phyloP scores from a whole-genome alignment of 1,140 invertebrate species.

The Caerostris darwini region DNA sequence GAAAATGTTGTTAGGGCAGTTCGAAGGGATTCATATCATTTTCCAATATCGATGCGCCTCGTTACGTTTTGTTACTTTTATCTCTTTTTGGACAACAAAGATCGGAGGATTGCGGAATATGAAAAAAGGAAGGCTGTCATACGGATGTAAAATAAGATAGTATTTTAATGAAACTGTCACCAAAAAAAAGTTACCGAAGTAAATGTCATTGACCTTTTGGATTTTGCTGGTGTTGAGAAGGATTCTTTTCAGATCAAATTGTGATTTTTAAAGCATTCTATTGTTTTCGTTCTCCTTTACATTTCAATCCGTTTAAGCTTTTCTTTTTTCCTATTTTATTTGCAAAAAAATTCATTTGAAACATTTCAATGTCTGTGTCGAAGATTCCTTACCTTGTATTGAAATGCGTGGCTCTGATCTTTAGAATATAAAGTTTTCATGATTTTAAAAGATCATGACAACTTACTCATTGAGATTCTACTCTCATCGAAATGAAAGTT shows the following conservation, averaged over 20 bases:
- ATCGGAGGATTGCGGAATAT: slow-evolving; percentile 9
- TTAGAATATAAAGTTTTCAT: too few species aligned
- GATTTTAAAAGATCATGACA: too few species aligned
- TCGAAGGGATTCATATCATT: slow-evolving; percentile 31
- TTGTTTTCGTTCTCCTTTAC: too few species aligned
- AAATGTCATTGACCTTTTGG: not conserved
- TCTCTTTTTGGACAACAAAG: slow-evolving; percentile 26
- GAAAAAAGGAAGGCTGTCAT: not conserved
- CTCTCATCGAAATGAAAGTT: too few species aligned
- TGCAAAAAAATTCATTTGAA: too few species aligned
- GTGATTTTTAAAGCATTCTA: not conserved
- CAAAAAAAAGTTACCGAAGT: not conserved
- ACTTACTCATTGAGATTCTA: too few species aligned
- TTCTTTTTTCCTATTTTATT: too few species aligned
- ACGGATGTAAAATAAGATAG: not conserved
- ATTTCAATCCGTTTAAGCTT: too few species aligned
- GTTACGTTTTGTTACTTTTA: slow-evolving; percentile 31
- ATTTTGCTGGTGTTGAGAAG: not conserved
- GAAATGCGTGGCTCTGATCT: too few species aligned
- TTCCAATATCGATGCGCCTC: slow-evolving; percentile 49
- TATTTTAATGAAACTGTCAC: not conserved
- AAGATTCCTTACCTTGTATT: too few species aligned
- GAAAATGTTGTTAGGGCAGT: slow-evolving; percentile 10
- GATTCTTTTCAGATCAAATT: not conserved
- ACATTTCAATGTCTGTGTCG: too few species aligned